Evolutionary conservation across 2,113 vertebrate genomes (phyloP), one percentile per base, ranked within the genome.

Genomic region (Otolemur garnettii): DNA sequence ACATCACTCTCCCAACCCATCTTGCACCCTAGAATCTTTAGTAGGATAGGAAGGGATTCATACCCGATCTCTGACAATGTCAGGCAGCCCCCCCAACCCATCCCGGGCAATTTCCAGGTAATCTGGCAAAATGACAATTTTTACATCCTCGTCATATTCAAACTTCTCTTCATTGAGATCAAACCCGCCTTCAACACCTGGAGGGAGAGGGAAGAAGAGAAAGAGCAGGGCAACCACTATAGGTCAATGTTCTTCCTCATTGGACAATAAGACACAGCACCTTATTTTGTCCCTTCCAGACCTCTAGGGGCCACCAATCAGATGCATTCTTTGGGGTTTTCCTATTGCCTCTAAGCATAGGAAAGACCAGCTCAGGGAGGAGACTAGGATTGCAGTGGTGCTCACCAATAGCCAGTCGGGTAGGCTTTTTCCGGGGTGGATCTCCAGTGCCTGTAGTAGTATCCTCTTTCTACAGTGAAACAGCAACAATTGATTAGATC

Each of bases 371-470:
- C 38, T 88, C 35, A 53, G 42, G 45, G n/a, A 28, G 24, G 19
- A 87, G 30, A 0, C 0, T 0, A 0, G 30, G 0, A 0, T 7
- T 0, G 14, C 4, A 4, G 28, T 0, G 50, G 0, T 1, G 35
- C 98, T 99, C 98, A 99, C 99, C 99, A 89, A 99, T 99, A 62
- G 99, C 99, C 98, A 99, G 80, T 68, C 99, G 99, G 74, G 99
- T 99, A 79, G 99, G 99, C 98, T 99, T 99, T 98, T 99, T 99
- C 95, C 99, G 99, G 0, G 99, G 99, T 1, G 99, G 99, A 95
- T 99, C 99, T 81, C 99, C 99, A 90, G 99, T 99, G 95, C 99
- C 99, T 95, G 99, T 98, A 85, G 97, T 99, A 66, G 91, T 91
- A 45, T 99, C 99, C 93, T 99, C 99, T 97, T 99, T 99, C 99